These are phyloP conservation scores for Acheta domesticus DNA, from an alignment of 2,888 invertebrate species.

Conservation along the genomic window DNA sequence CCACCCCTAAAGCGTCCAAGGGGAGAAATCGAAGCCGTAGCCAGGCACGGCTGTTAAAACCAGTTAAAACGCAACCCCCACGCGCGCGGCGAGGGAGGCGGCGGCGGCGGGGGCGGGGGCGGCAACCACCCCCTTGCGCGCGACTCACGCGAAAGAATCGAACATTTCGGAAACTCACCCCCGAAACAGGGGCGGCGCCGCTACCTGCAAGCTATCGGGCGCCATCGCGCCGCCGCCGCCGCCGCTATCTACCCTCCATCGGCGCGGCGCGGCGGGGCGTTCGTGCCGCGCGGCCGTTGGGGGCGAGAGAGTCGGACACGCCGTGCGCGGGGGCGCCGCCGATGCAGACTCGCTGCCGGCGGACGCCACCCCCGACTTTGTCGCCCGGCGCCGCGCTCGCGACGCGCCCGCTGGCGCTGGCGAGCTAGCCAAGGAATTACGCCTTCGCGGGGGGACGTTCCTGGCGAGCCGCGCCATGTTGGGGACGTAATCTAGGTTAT, in stretches of 20 bases:
- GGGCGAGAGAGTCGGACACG: neutral
- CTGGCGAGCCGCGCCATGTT: no score
- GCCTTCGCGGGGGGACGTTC: no score
- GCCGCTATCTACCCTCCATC: constrained; percentile 18
- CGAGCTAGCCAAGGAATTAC: no score
- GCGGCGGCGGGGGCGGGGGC: no score
- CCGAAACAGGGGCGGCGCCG: neutral
- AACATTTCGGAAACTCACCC: constrained; percentile 18
- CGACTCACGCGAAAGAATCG: constrained; percentile 8
- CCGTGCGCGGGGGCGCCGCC: neutral
- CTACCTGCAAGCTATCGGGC: constrained; percentile 10
- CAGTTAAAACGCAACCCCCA: neutral
- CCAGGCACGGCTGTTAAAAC: constrained; percentile 18
- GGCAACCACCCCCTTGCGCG: neutral
- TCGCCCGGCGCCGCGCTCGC: no score
- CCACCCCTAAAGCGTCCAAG: neutral
- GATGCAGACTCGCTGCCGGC: no score
- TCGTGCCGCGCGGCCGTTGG: neutral
- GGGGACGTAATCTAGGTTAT: no score
- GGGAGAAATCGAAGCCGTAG: constrained; percentile 1
- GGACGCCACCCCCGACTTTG: no score
- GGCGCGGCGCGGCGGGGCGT: neutral
- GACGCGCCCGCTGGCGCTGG: no score
- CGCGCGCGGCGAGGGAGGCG: no score
- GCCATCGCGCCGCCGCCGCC: constrained; percentile 3